These are phyloP conservation scores for Bambusicola thoracicus DNA, from an alignment of 2,113 vertebrate species.

Conservation along the genomic window DNA sequence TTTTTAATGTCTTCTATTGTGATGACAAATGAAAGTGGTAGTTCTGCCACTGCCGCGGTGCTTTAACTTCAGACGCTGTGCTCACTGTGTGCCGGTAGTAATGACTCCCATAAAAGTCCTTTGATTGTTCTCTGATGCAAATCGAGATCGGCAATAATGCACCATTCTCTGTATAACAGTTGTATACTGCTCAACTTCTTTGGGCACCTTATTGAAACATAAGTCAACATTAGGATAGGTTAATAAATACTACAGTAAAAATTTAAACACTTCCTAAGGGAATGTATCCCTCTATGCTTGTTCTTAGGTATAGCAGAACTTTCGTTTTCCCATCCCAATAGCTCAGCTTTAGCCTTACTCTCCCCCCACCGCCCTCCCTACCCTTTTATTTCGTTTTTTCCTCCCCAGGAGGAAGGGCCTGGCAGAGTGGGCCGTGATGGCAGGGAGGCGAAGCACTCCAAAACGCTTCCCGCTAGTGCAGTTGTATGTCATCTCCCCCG, in stretches of 20 bases:
- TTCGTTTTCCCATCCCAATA: fast-evolving
- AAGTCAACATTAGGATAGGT: not conserved
- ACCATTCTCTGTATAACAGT: not conserved
- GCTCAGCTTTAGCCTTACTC: not conserved
- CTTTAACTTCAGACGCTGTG: not conserved
- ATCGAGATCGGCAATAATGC: conserved; percentile 15
- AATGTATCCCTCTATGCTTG: not conserved
- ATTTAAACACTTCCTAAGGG: not conserved
- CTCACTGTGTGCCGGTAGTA: not conserved
- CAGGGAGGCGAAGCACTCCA: not conserved
- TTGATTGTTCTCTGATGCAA: conserved; percentile 29
- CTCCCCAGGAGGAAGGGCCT: fast-evolving
- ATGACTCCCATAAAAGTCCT: conserved; percentile 8
- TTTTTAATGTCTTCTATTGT: conserved; percentile 40
- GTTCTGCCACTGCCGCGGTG: conserved; percentile 3
- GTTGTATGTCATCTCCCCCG: not conserved
- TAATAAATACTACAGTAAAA: not conserved
- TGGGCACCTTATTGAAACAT: conserved; percentile 15
- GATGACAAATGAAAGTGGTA: conserved; percentile 39
- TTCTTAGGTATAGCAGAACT: not conserved
- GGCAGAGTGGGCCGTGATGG: not conserved
- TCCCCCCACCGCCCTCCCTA: too few species aligned
- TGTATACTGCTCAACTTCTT: not conserved
- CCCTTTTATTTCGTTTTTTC: not conserved
- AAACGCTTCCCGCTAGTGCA: not conserved